Evolutionary conservation across 2,888 invertebrate genomes (phyloP), one percentile per base, ranked within the genome.

Genomic region (Amphipoea lucens): DNA sequence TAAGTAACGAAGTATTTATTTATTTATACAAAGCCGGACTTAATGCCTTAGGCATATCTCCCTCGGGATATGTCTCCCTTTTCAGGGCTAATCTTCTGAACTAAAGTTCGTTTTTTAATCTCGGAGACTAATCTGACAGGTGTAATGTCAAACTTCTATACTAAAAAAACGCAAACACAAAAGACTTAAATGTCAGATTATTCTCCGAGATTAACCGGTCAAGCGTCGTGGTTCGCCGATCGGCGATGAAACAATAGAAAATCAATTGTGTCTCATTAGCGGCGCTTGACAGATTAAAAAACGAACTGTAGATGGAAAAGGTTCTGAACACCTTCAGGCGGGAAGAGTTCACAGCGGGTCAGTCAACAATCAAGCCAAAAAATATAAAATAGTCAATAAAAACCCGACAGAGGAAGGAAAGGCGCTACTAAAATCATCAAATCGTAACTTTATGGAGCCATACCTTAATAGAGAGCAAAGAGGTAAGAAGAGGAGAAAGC

Each of bases 381-480:
- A 60, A 82, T 51, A 69, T 23, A 36, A 14, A 48, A 68, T n/a
- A 51, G 6, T 45, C 45, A 29, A 2, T 23, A 0, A 73, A 65
- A 81, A 51, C 14, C 9, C 5, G 2, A 60, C 23, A 9, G 2
- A 12, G 9, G 60, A 45, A 63, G 9, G 36, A 36, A 65, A 69
- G 51, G 5, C 17, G n/a, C 36, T 40, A 51, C 57, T 54, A 70
- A 78, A 78, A 78, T 67, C 60, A 65, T 84, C 57, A 81, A 79
- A 87, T 82, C 36, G 81, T 72, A 85, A 84, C 76, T 87, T 87
- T 87, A 85, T 87, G 65, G 81, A 83, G 74, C 83, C 84, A 84
- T 86, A 86, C 86, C 78, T 85, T 92, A 89, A 89, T 88, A 85
- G 79, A 87, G 78, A 84, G 88, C 79, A 85, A 88, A 87, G 87